Conservation (phyloP, 2,888 invertebrate species). For the Agrilus cyanescens region DNA sequence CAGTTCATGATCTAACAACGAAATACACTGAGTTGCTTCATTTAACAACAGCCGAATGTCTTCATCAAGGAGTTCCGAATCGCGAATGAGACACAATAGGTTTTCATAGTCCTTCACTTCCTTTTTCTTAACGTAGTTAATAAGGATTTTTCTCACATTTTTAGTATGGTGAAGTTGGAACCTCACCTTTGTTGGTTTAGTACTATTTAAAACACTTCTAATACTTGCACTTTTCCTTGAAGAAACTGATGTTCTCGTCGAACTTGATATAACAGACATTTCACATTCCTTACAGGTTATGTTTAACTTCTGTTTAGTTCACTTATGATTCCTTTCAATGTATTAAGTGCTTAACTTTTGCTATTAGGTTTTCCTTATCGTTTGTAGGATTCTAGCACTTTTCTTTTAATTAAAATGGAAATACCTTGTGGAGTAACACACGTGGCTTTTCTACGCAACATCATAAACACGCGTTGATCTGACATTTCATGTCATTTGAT, state of each 20-base stretch:
- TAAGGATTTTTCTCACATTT: slow-evolving; percentile 37
- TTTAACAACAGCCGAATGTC: slow-evolving; percentile 44
- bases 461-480: too few relatives aligned
- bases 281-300: slow-evolving; percentile 1
- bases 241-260: slow-evolving; percentile 10
- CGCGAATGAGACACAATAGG: slow-evolving; percentile 39
- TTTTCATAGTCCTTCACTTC: slow-evolving; percentile 39
- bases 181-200: slow-evolving; percentile 24
- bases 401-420: too few relatives aligned
- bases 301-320: too few relatives aligned
- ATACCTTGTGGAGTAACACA: too few relatives aligned
- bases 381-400: too few relatives aligned
- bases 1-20: slow-evolving; percentile 44
- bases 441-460: too few relatives aligned
- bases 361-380: too few relatives aligned
- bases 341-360: too few relatives aligned
- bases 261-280: slow-evolving; percentile 14
- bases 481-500: too few relatives aligned
- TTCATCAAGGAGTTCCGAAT: slow-evolving; percentile 41
- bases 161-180: slow-evolving; percentile 38
- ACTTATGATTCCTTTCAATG: too few relatives aligned
- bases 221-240: slow-evolving; percentile 15
- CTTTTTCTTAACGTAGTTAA: slow-evolving; percentile 32
- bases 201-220: slow-evolving; percentile 11
- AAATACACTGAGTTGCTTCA: slow-evolving; percentile 45